Evolutionary conservation across 2,113 vertebrate genomes (phyloP), one percentile per base, ranked within the genome.

Genomic region (Engystomops pustulosus): DNA sequence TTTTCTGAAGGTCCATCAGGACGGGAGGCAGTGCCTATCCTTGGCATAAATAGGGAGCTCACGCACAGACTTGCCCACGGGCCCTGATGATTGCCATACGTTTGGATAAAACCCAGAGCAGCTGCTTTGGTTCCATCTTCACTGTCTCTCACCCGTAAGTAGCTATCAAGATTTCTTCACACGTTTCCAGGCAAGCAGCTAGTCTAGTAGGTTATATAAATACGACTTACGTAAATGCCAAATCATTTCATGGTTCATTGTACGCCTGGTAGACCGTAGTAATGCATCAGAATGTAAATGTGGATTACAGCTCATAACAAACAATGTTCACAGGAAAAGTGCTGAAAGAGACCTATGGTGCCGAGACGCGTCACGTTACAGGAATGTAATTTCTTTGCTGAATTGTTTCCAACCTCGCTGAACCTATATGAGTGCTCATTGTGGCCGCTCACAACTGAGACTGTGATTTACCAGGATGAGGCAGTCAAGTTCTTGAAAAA

Each of bases 261-360:
- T 67, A 10, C 6, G 12, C 60, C 7, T 18, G 27, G 27, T 32
- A 32, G 62, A 20, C 62, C 49, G 23, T 23, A 77, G 12, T 12
- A 20, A 23, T n/a, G 51, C 18, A 77, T n/a, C n/a, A 1, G 20
- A 77, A 38, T 53, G 74, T 58, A 55, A 38, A 38, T 51, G 23
- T 25, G 25, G 23, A 18, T 74, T 49, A 14, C 41, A 53, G 30
- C 49, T 53, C 2, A 20, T 34, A 53, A 76, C 27, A 49, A 53
- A 34, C 44, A 17, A 8, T 32, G 44, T 74, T 74, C 25, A 30
- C 6, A 55, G 74, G 47, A 38, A 4, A 53, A 23, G 74, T 55
- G 71, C 27, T 74, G 71, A 74, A 49, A 74, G 71, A 74, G 30
- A 17, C 12, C 17, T 25, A 34, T 65, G 62, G 62, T 80, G 25